Conservation (phyloP, 30 jellyfish, hydroid and myxozoan species). For the Hydractinia symbiolongicarpus region DNA sequence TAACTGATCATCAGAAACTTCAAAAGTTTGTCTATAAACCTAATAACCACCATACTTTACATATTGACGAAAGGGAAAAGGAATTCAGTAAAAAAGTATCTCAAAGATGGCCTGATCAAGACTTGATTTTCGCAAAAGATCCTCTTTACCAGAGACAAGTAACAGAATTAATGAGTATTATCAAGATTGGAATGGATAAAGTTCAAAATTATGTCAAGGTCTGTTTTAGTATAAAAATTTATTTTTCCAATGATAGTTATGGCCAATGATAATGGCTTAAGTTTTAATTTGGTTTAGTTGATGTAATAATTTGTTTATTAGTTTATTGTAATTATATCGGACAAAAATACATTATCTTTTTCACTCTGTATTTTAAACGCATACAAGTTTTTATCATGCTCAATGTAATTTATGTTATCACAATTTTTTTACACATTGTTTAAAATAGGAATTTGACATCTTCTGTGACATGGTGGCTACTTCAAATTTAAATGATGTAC, state of each 20-base stretch:
- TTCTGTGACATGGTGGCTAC: conserved; percentile 49
- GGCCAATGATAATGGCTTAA: too few relatives aligned
- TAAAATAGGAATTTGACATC: conserved; percentile 26
- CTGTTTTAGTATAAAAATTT: too few relatives aligned
- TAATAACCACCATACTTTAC: conserved; percentile 14
- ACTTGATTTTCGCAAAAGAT: conserved; percentile 46
- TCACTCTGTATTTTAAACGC: too few relatives aligned
- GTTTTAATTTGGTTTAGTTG: too few relatives aligned
- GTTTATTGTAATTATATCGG: too few relatives aligned
- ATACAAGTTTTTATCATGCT: too few relatives aligned
- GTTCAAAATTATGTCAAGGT: conserved; percentile 16
- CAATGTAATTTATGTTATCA: not conserved
- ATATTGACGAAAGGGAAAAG: conserved; percentile 29
- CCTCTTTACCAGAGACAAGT: conserved; percentile 45
- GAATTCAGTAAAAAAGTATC: not conserved
- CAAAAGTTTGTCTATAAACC: conserved; percentile 28
- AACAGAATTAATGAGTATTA: conserved; percentile 23
- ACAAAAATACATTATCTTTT: too few relatives aligned
- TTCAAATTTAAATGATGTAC: conserved; percentile 42
- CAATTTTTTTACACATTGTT: not conserved
- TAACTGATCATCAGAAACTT: conserved; percentile 41
- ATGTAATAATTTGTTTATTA: too few relatives aligned
- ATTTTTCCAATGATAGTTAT: too few relatives aligned
- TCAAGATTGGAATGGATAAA: not conserved
- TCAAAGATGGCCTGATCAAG: conserved; percentile 9